Percentiles rank a stretch among this genome's conserved stretches.
phyloP scores from a whole-genome alignment of 1,140 invertebrate species.

The Danaus melanippus region DNA sequence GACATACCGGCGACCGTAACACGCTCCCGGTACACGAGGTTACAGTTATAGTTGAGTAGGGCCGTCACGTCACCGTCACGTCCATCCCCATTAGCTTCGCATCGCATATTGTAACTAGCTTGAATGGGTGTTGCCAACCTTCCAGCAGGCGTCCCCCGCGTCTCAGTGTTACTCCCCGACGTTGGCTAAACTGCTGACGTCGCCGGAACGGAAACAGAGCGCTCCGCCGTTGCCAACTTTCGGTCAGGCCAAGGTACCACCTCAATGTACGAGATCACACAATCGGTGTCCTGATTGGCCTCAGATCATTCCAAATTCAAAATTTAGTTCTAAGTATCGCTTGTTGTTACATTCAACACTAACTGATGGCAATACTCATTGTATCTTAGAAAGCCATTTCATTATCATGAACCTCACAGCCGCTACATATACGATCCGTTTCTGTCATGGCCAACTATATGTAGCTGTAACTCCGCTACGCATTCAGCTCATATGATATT shows the following conservation, averaged over 20 bases:
- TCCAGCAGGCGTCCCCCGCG: slow-evolving; percentile 62
- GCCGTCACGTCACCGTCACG: background rate
- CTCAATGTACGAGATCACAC: slow-evolving; percentile 43
- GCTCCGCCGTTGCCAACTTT: slow-evolving; percentile 53
- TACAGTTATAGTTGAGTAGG: too few relatives aligned
- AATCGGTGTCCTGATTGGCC: slow-evolving; percentile 64
- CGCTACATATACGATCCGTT: slow-evolving; percentile 1
- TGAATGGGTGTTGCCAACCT: slow-evolving; percentile 68
- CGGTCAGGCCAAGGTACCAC: slow-evolving; percentile 74
- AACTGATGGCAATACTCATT: slow-evolving; percentile 57
- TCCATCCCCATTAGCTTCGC: slow-evolving; percentile 18
- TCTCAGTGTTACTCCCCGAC: slow-evolving; percentile 80
- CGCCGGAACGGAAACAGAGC: slow-evolving; percentile 69
- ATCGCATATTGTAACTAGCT: slow-evolving; percentile 36
- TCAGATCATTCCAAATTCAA: slow-evolving; percentile 63
- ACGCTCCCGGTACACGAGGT: background rate
- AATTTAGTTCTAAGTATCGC: slow-evolving; percentile 48
- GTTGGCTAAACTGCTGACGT: slow-evolving; percentile 82
- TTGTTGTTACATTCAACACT: background rate
- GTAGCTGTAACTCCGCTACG: too few relatives aligned
- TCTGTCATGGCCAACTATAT: too few relatives aligned
- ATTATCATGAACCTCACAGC: slow-evolving; percentile 33
- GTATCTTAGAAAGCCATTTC: slow-evolving; percentile 39
- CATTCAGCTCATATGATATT: too few relatives aligned
- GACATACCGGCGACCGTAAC: background rate